Percentiles rank a stretch among this genome's conserved stretches.
phyloP scores from a whole-genome alignment of 2,113 vertebrate genomes.

The Oncorhynchus keta region DNA sequence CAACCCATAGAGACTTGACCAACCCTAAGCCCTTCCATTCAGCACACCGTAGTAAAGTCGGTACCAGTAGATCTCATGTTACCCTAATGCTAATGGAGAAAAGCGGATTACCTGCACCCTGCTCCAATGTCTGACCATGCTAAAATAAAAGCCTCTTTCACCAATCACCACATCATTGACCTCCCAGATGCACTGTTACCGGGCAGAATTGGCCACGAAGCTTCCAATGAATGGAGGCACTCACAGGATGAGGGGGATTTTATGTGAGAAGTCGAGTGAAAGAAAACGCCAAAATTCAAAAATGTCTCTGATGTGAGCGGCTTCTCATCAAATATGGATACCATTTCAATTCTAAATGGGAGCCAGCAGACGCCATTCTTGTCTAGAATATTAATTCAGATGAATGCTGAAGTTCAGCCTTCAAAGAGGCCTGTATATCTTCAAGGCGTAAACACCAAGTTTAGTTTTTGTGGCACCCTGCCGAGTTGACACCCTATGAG shows the following conservation, averaged over 20 bases:
- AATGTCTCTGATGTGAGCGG: no score
- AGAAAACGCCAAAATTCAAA: background rate
- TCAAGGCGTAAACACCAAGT: background rate
- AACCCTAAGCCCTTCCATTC: background rate
- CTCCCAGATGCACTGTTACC: conserved; percentile 23
- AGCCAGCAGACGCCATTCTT: no score
- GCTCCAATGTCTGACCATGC: conserved; percentile 30
- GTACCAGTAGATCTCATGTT: conserved; percentile 21
- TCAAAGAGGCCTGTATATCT: no score
- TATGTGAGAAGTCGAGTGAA: background rate
- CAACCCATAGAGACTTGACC: background rate
- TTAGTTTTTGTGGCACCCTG: background rate
- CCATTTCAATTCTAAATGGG: no score
- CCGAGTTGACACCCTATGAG: no score
- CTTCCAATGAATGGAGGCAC: background rate
- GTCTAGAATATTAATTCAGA: background rate
- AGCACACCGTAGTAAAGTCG: background rate
- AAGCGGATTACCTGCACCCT: conserved; percentile 50
- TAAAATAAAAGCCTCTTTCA: conserved; percentile 40
- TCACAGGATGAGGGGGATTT: background rate
- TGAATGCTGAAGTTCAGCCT: background rate
- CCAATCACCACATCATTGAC: conserved; percentile 43
- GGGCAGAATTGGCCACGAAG: conserved; percentile 15
- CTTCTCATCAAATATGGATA: no score
- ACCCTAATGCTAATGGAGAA: conserved; percentile 49